A percentile compares a stretch with the other conserved stretches of the same genome.
These are phyloP conservation scores for Poeciliopsis presidionis DNA, from an alignment of 2,797 vertebrate species.

Conservation along the genomic window DNA sequence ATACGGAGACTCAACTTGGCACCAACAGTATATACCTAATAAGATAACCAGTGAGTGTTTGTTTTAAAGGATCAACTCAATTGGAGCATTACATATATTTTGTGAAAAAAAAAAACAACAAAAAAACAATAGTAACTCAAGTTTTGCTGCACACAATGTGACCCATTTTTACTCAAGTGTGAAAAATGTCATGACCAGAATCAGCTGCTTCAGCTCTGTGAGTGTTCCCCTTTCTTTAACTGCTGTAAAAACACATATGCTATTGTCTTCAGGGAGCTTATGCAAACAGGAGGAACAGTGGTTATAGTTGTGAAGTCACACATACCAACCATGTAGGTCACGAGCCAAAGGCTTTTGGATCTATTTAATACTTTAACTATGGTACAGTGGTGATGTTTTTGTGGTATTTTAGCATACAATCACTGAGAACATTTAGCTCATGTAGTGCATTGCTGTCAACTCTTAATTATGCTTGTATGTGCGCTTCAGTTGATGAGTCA, in stretches of 20 bases:
- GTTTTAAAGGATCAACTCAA: constrained; percentile 5
- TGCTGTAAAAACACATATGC: constrained; percentile 23
- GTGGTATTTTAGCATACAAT: constrained; percentile 15
- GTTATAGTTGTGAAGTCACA: constrained; percentile 18
- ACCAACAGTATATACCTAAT: not conserved
- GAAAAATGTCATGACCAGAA: constrained; percentile 34
- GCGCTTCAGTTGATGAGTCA: constrained; percentile 17
- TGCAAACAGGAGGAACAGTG: constrained; percentile 50
- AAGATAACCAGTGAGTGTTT: not conserved
- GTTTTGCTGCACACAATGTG: not conserved
- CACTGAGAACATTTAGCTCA: constrained; percentile 10
- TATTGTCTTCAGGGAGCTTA: constrained; percentile 49
- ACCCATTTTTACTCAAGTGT: constrained; percentile 45
- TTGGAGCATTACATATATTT: not conserved
- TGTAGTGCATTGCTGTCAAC: constrained; percentile 4
- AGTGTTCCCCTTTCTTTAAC: constrained; percentile 46
- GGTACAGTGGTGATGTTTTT: constrained; percentile 20
- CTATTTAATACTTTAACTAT: constrained; percentile 22
- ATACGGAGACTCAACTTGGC: not conserved
- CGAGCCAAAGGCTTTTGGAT: constrained; percentile 31
- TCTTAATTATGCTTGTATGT: constrained; percentile 17
- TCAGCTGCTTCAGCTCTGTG: constrained; percentile 42
- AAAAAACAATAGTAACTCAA: not conserved
- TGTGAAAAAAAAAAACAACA: not conserved
- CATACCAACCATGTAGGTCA: constrained; percentile 17